Percentiles rank a stretch among this genome's conserved stretches.
Conservation (phyloP, 2,113 vertebrate genomes). For the Campylorhamphus procurvoides region DNA sequence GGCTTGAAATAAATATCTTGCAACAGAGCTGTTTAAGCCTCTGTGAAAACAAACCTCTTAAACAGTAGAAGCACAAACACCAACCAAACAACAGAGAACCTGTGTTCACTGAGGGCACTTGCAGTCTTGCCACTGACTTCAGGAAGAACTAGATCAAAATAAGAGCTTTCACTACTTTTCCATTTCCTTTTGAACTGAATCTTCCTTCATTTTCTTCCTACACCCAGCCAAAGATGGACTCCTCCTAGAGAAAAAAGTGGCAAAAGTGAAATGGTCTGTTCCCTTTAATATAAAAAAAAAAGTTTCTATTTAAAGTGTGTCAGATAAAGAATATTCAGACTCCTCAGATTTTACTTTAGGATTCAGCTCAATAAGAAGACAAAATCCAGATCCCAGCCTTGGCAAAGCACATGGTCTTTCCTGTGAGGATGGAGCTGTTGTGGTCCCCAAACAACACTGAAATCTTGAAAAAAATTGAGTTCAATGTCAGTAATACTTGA, state of each 20-base stretch:
- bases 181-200: neutral
- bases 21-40: slow-evolving; percentile 32
- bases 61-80: neutral
- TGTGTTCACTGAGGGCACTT: neutral
- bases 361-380: neutral
- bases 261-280: neutral
- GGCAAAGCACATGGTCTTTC: neutral
- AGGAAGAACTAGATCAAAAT: neutral
- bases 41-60: slow-evolving; percentile 34
- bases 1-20: slow-evolving; percentile 28
- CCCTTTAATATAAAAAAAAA: neutral
- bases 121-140: neutral
- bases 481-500: neutral
- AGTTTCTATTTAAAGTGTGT: neutral
- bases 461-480: neutral
- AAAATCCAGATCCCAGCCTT: neutral
- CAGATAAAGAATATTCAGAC: neutral
- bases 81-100: neutral
- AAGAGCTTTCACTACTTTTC: neutral
- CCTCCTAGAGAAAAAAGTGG: slow-evolving; percentile 26
- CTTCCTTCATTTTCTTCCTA: slow-evolving; percentile 39
- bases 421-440: neutral
- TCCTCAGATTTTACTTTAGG: neutral
- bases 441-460: neutral
- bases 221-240: slow-evolving; percentile 62